phyloP scores from a whole-genome alignment of 1,140 invertebrate genomes.

The Scylla paramamosain region DNA sequence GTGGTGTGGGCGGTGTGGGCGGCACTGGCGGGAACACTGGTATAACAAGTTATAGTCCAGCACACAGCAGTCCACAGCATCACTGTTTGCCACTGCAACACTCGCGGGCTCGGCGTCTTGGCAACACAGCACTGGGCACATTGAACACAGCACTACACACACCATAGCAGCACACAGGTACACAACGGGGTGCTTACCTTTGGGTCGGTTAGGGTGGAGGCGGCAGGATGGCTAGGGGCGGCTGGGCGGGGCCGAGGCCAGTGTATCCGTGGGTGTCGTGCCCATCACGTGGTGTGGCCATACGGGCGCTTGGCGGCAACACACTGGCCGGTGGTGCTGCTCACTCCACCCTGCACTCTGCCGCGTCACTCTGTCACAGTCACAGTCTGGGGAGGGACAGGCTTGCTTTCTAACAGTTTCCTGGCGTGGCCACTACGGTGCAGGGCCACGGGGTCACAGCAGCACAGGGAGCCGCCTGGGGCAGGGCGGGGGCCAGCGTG shows the following conservation, averaged over 20 bases:
- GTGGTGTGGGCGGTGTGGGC: not conserved
- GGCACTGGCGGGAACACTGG: not conserved
- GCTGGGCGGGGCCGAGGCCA: not conserved
- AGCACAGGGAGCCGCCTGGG: not conserved
- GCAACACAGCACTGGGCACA: not conserved
- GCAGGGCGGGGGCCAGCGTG: not conserved
- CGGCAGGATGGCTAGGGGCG: not conserved
- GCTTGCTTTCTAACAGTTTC: not conserved
- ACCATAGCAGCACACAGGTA: not conserved
- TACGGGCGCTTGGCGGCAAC: not conserved
- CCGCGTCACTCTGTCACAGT: not conserved
- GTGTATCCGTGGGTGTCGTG: not conserved
- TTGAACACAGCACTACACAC: not conserved
- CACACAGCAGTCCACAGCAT: too few relatives aligned
- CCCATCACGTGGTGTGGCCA: not conserved
- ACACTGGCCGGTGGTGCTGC: not conserved
- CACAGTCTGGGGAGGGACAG: not conserved
- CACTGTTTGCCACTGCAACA: too few relatives aligned
- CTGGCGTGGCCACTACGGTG: not conserved
- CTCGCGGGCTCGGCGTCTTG: too few relatives aligned
- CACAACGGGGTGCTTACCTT: conserved; percentile 26
- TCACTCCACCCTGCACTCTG: not conserved
- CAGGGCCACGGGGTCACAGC: not conserved
- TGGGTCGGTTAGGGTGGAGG: not conserved
- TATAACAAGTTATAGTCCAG: too few relatives aligned